Base-by-base conservation (phyloP, 2,113 vertebrate species). In the Festucalex cinctus region DNA sequence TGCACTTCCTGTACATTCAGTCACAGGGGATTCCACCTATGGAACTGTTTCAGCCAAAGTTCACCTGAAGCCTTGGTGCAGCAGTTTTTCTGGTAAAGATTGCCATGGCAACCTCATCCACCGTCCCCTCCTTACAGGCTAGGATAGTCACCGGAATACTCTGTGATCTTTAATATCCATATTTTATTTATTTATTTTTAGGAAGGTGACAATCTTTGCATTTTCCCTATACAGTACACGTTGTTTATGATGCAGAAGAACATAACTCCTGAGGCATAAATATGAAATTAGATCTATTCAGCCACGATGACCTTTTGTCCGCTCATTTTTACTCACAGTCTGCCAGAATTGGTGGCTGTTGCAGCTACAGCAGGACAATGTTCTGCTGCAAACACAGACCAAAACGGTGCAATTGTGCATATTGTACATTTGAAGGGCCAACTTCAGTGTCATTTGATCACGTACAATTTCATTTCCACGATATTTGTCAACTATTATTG, bases 21-120 rank as follows among this genome's bases (percentile, higher is more conserved):
- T 54, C 66, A 75, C 26, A 0, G 53, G 51, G 67, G 78, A 70
- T 64, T 51, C 69, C 54, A 32, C 61, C 36, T 39, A 63, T 73
- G 39, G 48, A 75, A 77, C 69, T 73, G 73, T 72, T 75, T 73
- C 44, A 3, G 49, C 66, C 13, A 6, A 59, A 37, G 61, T 68
- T 69, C 63, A 70, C 58, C 70, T 58, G 19, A 66, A 63, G 28
- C 60, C 44, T 67, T 5, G 2, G 69, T 17, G 35, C 54, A 58
- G 46, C 46, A 0, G 22, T 37, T 66, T 70, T 66, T 66, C 70
- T 37, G 36, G 36, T 1, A 4, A 57, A 57, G 24, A 70, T 85
- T 73, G 59, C 83, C 66, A 70, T 66, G 65, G 69, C 64, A 75
- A 83, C 75, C 37, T 19, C 46, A 71, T 44, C 35, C 70, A 35